Conservation (phyloP, 2,888 invertebrate genomes). For the Drosophila melanosoma region DNA sequence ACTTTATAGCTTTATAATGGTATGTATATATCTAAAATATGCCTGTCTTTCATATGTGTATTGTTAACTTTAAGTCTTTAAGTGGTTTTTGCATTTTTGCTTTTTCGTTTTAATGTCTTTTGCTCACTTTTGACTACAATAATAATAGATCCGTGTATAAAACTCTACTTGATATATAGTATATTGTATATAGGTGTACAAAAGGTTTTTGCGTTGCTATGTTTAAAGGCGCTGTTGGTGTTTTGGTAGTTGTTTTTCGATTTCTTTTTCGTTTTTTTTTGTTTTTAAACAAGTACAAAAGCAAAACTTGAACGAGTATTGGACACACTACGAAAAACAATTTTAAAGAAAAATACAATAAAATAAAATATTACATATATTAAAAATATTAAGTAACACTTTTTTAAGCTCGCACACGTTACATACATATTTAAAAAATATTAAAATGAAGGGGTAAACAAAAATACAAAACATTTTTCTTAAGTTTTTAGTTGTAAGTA, state of each 20-base stretch:
- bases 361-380: constrained; percentile 38
- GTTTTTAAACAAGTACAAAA: constrained; percentile 31
- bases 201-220: constrained; percentile 52
- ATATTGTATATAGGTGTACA: constrained; percentile 42
- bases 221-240: constrained; percentile 72
- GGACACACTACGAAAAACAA: constrained; percentile 40
- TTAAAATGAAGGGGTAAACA: constrained; percentile 21
- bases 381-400: constrained; percentile 52
- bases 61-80: constrained; percentile 55
- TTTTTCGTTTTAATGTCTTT: constrained; percentile 23
- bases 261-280: constrained; percentile 2
- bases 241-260: constrained; percentile 43
- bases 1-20: constrained; percentile 28
- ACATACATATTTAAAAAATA: constrained; percentile 38
- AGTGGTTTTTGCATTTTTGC: constrained; percentile 30
- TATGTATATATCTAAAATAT: constrained; percentile 52
- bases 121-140: constrained; percentile 52
- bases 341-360: constrained; percentile 32
- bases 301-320: constrained; percentile 50
- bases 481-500: constrained; percentile 52
- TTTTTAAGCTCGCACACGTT: constrained; percentile 49
- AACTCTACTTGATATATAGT: constrained; percentile 37
- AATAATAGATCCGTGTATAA: constrained; percentile 44
- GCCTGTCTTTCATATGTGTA: constrained; percentile 51
- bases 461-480: constrained; percentile 41